Evolutionary conservation across 1,140 invertebrate genomes (phyloP).

Genomic region (Drusus annulatus): DNA sequence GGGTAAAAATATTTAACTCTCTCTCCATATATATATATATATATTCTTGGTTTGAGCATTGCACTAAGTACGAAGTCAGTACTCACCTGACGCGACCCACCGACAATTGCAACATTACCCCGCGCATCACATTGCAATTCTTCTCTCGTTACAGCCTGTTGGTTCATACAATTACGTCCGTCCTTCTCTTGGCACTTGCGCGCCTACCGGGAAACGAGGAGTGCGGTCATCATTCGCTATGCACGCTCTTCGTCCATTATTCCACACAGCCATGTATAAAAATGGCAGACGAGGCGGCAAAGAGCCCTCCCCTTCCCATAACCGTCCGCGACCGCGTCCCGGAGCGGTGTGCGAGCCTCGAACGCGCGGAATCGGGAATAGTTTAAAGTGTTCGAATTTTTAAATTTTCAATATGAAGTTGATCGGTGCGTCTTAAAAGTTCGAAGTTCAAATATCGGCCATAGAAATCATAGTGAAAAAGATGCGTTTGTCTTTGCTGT

Average conservation of each 20-base stretch:
- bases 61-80: no score
- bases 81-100: no score
- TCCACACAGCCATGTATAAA: neutral
- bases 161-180: neutral
- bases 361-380: neutral
- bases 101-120: no score
- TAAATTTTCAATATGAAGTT: neutral
- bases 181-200: neutral
- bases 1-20: no score
- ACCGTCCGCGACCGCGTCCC: slow-evolving; percentile 29
- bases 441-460: no score
- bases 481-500: no score
- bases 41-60: no score
- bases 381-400: slow-evolving; percentile 5
- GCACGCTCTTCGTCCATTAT: slow-evolving; percentile 1
- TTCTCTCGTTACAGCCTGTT: no score
- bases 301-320: slow-evolving; percentile 8
- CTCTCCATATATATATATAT: no score
- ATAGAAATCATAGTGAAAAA: no score
- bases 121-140: no score
- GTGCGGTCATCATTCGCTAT: slow-evolving; percentile 16
- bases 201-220: slow-evolving; percentile 10
- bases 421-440: neutral
- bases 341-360: slow-evolving; percentile 21
- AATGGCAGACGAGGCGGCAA: slow-evolving; percentile 9